Base-by-base conservation (phyloP, 1,140 invertebrate species). In the Theocolax elegans region DNA sequence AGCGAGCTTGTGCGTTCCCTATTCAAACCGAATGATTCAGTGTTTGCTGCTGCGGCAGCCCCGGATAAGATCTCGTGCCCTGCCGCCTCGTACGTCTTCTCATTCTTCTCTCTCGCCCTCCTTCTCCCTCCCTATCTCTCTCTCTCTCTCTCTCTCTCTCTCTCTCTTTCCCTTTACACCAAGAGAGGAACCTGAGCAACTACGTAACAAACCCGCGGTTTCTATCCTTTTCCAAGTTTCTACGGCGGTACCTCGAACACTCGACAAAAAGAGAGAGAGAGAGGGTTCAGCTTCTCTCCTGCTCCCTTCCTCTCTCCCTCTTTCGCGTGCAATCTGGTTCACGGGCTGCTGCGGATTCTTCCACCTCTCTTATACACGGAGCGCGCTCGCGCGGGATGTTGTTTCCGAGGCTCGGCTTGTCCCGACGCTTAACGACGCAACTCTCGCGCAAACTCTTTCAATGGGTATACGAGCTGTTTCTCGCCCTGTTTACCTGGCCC, bases 11-110 rank as follows among this genome's bases (percentile, higher is more conserved):
- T 17, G 31, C 29, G 51, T 15, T 72, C 66, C 77, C 83, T 83
- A 85, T 86, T 86, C 83, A 85, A 84, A 84, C 81, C 77, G 79
- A 77, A 85, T 86, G 83, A 86, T 85, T 84, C 83, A 85, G 81
- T 81, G 80, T 77, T 77, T 78, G 79, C 77, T 78, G 82, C 77
- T 76, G 76, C 77, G 58, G 74, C 72, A 67, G 62, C 23, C 72
- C 69, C 48, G 80, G 84, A 85, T 86, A 86, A 86, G 78, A 83
- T 83, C 81, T 83, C 78, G 75, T 76, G 71, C 63, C 73, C 56
- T 73, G 77, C 79, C 76, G 80, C 77, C 80, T 83, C 83, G 81
- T 84, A 76, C 82, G 75, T 84, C 81, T 85, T 83, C 74, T 72
- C n/a, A n/a, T n/a, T n/a, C n/a, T n/a, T n/a, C n/a, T n/a, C n/a